Evolutionary conservation across 2,888 invertebrate species (phyloP), one percentile per base, ranked within the genome.

Genomic region (Bombyx huttoni): DNA sequence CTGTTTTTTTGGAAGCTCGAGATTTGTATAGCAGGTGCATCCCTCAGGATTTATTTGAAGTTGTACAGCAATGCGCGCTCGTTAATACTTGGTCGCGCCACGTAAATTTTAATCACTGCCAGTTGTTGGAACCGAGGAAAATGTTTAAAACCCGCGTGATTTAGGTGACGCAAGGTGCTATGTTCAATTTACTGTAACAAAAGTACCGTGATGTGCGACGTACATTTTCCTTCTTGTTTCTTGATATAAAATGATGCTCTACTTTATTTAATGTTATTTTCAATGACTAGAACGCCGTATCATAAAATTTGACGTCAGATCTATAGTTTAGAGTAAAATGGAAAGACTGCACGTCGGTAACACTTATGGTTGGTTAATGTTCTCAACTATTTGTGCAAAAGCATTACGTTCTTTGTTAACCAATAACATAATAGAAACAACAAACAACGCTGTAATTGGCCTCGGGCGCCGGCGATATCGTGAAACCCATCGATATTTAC

Each of bases 41-140:
- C 75, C 67, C 68, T 64, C 74, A 83, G 86, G 85, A 88, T 88
- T 88, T 88, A 88, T 88, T 79, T 70, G 75, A 78, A 77, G 73
- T 70, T 73, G 79, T 70, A 63, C 75, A 78, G 75, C 81, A 78
- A 74, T 73, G 75, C 78, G 75, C 74, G 81, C 81, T 83, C 84
- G 84, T 86, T 87, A 85, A 84, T 86, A 85, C 83, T 84, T 83
- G 81, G 81, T 78, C 77, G 82, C 77, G 83, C 73, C 77, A 81
- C 86, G 85, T 87, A 86, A 86, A 87, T 87, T 87, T 85, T 84
- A 83, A 83, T 86, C 85, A 82, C 78, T 82, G 83, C 81, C 85
- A 86, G 83, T 84, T 80, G 83, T 82, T 85, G 75, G 77, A 78
- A 74, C 74, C 67, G 78, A 73, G 78, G 78, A 71, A 83, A 84